phyloP scores from a whole-genome alignment of 2,797 vertebrate genomes.

The Buceros bicornis region DNA sequence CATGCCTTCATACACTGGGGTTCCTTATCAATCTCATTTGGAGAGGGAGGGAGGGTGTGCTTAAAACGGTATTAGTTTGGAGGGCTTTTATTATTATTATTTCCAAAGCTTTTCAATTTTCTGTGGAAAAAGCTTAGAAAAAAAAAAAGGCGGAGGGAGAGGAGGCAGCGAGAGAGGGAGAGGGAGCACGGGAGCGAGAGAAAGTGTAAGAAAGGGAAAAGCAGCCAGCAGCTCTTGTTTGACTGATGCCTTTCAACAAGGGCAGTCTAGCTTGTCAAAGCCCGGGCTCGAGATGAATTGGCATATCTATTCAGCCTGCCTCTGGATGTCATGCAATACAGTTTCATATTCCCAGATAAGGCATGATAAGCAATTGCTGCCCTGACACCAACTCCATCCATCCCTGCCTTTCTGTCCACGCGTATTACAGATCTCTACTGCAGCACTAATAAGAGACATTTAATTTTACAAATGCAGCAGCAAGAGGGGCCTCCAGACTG shows the following conservation, averaged over 20 bases:
- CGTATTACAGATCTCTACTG: slow-evolving; percentile 54
- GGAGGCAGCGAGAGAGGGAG: slow-evolving; percentile 67
- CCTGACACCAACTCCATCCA: slow-evolving; percentile 85
- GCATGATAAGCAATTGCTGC: slow-evolving; percentile 93
- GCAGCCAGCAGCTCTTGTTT: slow-evolving; percentile 84
- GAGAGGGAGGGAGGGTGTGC: slow-evolving; percentile 74
- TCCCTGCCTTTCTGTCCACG: slow-evolving; percentile 75
- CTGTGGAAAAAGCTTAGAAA: slow-evolving; percentile 77
- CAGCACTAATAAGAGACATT: slow-evolving; percentile 77
- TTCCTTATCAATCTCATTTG: slow-evolving; percentile 90
- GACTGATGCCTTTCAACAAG: slow-evolving; percentile 99
- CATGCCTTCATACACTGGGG: slow-evolving; percentile 86
- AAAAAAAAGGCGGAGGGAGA: slow-evolving; percentile 74
- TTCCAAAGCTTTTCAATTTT: slow-evolving; percentile 88
- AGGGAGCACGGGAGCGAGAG: slow-evolving; percentile 68
- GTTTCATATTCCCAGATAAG: slow-evolving; percentile 98
- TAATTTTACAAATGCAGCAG: slow-evolving; percentile 67
- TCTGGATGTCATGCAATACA: slow-evolving; percentile 90
- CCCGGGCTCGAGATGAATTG: slow-evolving; percentile 94
- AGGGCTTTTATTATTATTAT: slow-evolving; percentile 82
- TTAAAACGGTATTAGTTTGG: slow-evolving; percentile 83
- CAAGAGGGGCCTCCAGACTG: background rate
- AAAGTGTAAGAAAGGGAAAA: slow-evolving; percentile 77
- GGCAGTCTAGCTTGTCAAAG: slow-evolving; percentile 99
- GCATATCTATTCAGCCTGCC: slow-evolving; percentile 92